Base-by-base conservation (phyloP, 2,113 vertebrate genomes). In the Cairina moschata region DNA sequence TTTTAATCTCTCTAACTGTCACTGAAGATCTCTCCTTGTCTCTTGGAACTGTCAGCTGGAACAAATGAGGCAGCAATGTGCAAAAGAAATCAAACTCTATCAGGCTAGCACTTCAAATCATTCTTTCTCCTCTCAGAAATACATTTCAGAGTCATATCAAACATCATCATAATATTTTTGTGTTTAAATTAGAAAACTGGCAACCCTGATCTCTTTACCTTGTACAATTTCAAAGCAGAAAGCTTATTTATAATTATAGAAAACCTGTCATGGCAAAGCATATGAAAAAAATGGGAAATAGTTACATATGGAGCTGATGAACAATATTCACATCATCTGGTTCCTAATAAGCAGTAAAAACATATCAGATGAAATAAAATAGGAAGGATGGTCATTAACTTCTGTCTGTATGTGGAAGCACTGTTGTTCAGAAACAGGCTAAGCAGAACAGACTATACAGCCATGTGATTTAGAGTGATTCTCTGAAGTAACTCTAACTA, bases 321-420 rank as follows among this genome's bases (percentile, higher is more conserved):
- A 46, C 32, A 77, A 32, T 23, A 13, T 29, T 32, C 0, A 0
- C 11, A 48, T 32, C 7, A 23, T 79, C 22, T 5, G 31, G 13
- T 20, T 76, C 7, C 32, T 90, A 48, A 44, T 65, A 75, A 63
- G 56, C 9, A 11, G 8, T 31, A 68, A 55, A 26, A 67, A 42
- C 17, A 44, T 2, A 8, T 73, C 44, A 50, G 12, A 48, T 55
- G 8, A 29, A 88, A 56, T 77, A 36, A 69, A 93, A 52, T 4
- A 50, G 11, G n/a, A 91, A 83, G 10, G 26, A 60, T 13, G 62
- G 42, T 9, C 10, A 54, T 18, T 38, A 77, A 79, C 7, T 17
- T 73, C 12, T 55, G 11, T 71, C 50, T 86, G 72, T 29, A 60
- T 0, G 0, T 58, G 17, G 36, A 69, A 90, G 81, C 3, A 2